Percentiles rank a stretch among this genome's conserved stretches.
phyloP scores from a whole-genome alignment of 2,888 invertebrate genomes.

The Scaptomyza reducta region DNA sequence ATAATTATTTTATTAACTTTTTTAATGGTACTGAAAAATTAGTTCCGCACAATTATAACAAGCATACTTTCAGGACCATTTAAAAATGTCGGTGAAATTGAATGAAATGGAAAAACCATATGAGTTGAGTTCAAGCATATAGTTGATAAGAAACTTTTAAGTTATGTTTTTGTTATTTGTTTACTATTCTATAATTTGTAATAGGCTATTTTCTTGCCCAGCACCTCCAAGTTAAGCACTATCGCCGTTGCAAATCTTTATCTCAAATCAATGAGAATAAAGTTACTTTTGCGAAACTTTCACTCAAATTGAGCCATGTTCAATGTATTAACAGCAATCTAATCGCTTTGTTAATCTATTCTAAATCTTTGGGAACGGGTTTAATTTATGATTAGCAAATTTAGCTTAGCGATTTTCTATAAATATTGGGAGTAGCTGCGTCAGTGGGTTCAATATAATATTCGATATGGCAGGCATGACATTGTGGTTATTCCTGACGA shows the following conservation, averaged over 20 bases:
- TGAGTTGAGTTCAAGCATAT: not conserved
- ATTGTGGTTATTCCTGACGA: constrained; percentile 43
- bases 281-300: constrained; percentile 24
- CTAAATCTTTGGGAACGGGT: not conserved
- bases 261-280: not conserved
- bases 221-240: not conserved
- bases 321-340: constrained; percentile 18
- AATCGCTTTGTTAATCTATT: constrained; percentile 20
- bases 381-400: constrained; percentile 26
- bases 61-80: not conserved
- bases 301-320: constrained; percentile 9
- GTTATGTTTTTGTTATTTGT: not conserved
- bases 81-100: not conserved
- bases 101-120: not conserved
- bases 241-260: not conserved
- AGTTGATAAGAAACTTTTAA: no score
- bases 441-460: constrained; percentile 25
- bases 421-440: constrained; percentile 33
- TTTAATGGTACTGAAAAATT: no score
- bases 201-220: not conserved
- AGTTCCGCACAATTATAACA: no score
- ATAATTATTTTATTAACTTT: no score
- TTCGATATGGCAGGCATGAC: constrained; percentile 39
- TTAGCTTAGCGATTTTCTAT: constrained; percentile 23
- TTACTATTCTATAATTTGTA: not conserved